Conservation (phyloP, 2,797 vertebrate species). For the Lutjanus argentimaculatus region DNA sequence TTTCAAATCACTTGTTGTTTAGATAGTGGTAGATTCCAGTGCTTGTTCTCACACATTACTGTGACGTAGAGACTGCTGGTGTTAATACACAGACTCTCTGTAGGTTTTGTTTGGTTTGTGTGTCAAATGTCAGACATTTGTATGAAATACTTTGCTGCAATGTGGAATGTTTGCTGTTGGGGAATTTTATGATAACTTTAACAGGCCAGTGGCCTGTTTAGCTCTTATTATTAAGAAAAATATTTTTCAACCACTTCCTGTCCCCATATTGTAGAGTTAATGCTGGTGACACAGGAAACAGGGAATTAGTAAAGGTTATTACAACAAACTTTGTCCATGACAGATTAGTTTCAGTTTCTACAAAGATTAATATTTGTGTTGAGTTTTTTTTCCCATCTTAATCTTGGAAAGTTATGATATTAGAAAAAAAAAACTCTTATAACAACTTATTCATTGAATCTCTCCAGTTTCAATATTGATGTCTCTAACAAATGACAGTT, state of each 20-base stretch:
- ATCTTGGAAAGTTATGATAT: neutral
- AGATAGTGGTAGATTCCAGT: conserved; percentile 42
- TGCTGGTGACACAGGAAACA: conserved; percentile 60
- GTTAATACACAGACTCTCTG: conserved; percentile 38
- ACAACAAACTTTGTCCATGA: conserved; percentile 12
- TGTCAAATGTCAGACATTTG: conserved; percentile 65
- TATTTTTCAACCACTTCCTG: conserved; percentile 41
- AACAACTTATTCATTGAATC: neutral
- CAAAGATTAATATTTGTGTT: conserved; percentile 15
- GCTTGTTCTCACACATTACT: conserved; percentile 50
- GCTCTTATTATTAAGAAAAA: conserved; percentile 49
- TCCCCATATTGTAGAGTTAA: conserved; percentile 16
- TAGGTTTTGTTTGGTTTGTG: conserved; percentile 54
- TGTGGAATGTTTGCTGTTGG: conserved; percentile 64
- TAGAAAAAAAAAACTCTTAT: neutral
- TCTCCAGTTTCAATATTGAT: neutral
- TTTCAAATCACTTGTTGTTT: conserved; percentile 28
- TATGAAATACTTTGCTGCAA: conserved; percentile 61
- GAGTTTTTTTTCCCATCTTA: neutral
- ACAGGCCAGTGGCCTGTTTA: conserved; percentile 27
- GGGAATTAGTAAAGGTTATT: conserved; percentile 40
- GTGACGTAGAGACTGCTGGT: conserved; percentile 27
- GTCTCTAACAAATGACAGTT: neutral
- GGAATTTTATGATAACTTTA: conserved; percentile 45
- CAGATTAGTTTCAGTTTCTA: conserved; percentile 15